A percentile compares a stretch with the other conserved stretches of the same genome.
Evolutionary conservation across 2,797 vertebrate species (phyloP).

Genomic region (Pristis pectinata): DNA sequence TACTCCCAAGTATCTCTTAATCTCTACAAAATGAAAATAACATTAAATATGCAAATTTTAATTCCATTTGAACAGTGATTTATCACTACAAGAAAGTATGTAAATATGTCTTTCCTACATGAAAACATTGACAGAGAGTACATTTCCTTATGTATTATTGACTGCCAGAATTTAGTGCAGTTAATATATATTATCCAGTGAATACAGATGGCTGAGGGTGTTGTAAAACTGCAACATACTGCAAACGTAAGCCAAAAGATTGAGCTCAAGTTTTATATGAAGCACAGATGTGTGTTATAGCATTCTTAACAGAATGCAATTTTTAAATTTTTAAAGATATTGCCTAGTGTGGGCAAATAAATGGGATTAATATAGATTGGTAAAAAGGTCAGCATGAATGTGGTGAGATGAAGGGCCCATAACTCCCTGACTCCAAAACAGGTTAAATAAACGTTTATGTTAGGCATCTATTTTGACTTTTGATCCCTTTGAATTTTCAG

Average conservation of each 20-base stretch:
- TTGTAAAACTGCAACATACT: background rate
- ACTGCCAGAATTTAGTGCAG: background rate
- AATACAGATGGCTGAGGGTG: background rate
- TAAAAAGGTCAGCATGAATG: too few species aligned
- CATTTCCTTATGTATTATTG: background rate
- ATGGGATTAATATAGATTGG: too few species aligned
- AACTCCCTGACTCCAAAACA: too few species aligned
- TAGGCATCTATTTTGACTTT: too few species aligned
- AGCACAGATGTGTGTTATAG: background rate
- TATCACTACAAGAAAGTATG: slow-evolving; percentile 1
- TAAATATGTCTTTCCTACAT: background rate
- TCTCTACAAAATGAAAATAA: background rate
- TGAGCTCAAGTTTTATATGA: background rate
- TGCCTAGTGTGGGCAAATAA: too few species aligned
- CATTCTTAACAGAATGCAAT: too few species aligned
- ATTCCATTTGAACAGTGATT: background rate
- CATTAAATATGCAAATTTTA: slow-evolving; percentile 10
- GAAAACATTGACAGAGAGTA: background rate
- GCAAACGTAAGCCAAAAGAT: background rate
- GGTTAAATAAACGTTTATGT: too few species aligned
- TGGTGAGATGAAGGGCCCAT: too few species aligned
- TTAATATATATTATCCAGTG: background rate
- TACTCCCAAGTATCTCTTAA: background rate
- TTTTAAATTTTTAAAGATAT: too few species aligned
- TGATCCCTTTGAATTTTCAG: too few species aligned